Evolutionary conservation across 2,797 vertebrate genomes (phyloP).

Genomic region (Pangasius mekongensis): DNA sequence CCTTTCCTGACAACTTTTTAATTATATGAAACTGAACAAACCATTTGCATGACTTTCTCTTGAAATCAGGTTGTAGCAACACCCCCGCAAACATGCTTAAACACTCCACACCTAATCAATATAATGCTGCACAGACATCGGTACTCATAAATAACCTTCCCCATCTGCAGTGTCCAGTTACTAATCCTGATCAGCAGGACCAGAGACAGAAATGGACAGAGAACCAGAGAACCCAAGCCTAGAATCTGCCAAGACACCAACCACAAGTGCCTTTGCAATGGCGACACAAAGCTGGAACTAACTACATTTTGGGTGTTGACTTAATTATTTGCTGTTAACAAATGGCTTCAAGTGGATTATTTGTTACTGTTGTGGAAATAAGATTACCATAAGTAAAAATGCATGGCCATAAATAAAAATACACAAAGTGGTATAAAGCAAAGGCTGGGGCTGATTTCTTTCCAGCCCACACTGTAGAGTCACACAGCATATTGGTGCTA

Average conservation of each 20-base stretch:
- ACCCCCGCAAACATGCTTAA: slow-evolving; percentile 19
- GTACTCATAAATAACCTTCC: slow-evolving; percentile 55
- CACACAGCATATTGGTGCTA: not conserved
- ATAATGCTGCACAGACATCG: slow-evolving; percentile 35
- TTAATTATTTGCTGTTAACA: not conserved
- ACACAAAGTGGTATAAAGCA: not conserved
- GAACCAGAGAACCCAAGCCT: not conserved
- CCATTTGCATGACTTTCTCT: too few relatives aligned
- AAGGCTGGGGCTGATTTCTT: not conserved
- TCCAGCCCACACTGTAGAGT: not conserved
- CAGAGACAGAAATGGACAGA: not conserved
- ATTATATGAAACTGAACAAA: not conserved
- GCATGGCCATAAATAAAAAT: not conserved
- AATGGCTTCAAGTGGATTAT: not conserved
- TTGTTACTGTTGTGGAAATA: not conserved
- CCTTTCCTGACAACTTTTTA: not conserved
- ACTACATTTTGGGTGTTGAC: not conserved
- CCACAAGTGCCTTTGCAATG: not conserved
- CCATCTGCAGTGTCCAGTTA: slow-evolving; percentile 58
- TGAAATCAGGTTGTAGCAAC: not conserved
- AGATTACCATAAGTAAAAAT: not conserved
- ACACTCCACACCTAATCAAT: slow-evolving; percentile 16
- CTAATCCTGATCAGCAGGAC: slow-evolving; percentile 50
- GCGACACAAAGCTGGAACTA: too few relatives aligned
- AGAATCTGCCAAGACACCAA: not conserved